Percentiles rank a stretch among this genome's conserved stretches.
Evolutionary conservation across 2,888 invertebrate species (phyloP).

Genomic region (Rutpela maculata): DNA sequence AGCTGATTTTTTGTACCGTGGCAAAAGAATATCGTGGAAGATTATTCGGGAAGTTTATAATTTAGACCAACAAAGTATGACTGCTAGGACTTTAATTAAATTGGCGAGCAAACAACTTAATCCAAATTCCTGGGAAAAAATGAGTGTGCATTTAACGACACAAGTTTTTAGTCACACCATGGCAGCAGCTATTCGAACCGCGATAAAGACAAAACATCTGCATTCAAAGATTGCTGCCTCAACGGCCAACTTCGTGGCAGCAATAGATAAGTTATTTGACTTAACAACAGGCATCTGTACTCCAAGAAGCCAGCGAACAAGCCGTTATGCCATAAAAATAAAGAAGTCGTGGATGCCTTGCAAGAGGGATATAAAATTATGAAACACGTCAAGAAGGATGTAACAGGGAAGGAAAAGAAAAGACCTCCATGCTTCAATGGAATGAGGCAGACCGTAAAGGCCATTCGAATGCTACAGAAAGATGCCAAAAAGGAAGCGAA

Average conservation of each 20-base stretch:
- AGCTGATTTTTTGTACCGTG: constrained; percentile 41
- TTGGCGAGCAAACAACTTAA: constrained; percentile 47
- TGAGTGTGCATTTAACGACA: constrained; percentile 44
- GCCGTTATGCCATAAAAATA: neutral
- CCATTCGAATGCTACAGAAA: constrained; percentile 8
- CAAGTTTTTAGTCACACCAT: constrained; percentile 51
- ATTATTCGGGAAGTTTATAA: constrained; percentile 44
- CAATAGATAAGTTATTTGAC: neutral
- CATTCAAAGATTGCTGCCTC: neutral
- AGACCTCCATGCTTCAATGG: constrained; percentile 50
- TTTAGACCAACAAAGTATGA: constrained; percentile 23
- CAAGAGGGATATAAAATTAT: neutral
- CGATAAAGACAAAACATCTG: constrained; percentile 41
- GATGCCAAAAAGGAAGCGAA: neutral
- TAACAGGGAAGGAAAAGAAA: neutral
- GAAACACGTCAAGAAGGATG: neutral
- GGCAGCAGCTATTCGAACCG: constrained; percentile 44
- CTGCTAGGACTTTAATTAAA: constrained; percentile 40
- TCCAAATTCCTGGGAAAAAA: constrained; percentile 44
- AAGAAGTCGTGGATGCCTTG: neutral
- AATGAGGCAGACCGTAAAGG: constrained; percentile 42
- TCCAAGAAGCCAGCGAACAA: neutral
- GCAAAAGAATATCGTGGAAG: constrained; percentile 34
- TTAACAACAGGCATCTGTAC: neutral
- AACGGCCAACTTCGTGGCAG: neutral